These are phyloP conservation scores for Scaptomyza parva DNA, from an alignment of 2,888 invertebrate genomes.

Conservation along the genomic window DNA sequence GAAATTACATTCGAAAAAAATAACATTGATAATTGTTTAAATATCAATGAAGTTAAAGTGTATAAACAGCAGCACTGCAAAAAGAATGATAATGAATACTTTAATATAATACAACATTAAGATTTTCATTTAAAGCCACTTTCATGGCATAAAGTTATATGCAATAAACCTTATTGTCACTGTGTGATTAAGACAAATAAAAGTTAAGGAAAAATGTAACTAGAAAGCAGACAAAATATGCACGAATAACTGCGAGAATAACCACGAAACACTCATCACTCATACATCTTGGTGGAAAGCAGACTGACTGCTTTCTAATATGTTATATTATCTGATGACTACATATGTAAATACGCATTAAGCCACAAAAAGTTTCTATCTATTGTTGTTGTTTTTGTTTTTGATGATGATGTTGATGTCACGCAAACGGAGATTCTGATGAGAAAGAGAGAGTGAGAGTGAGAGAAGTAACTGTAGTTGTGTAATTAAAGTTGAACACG, in stretches of 20 bases:
- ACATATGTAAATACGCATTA: constrained; percentile 75
- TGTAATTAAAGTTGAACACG: constrained; percentile 76
- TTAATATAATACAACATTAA: background rate
- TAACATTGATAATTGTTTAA: background rate
- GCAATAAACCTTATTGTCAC: background rate
- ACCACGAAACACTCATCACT: constrained; percentile 24
- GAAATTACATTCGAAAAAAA: background rate
- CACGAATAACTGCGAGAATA: constrained; percentile 2
- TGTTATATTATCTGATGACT: constrained; percentile 74
- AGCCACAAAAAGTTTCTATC: constrained; percentile 45
- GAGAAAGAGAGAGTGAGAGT: background rate
- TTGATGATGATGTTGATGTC: constrained; percentile 43
- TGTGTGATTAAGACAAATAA: background rate
- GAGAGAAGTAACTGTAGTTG: constrained; percentile 47
- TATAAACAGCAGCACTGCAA: background rate
- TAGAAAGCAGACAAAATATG: background rate
- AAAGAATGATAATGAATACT: background rate
- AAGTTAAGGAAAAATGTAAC: background rate
- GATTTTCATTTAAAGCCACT: background rate
- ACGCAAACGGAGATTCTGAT: constrained; percentile 11
- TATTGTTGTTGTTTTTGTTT: background rate
- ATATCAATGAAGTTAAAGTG: background rate
- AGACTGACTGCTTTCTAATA: constrained; percentile 47
- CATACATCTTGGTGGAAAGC: constrained; percentile 9
- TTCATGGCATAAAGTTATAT: background rate